These are phyloP conservation scores for Philaethria dido DNA, from an alignment of 2,888 invertebrate genomes.

Conservation along the genomic window DNA sequence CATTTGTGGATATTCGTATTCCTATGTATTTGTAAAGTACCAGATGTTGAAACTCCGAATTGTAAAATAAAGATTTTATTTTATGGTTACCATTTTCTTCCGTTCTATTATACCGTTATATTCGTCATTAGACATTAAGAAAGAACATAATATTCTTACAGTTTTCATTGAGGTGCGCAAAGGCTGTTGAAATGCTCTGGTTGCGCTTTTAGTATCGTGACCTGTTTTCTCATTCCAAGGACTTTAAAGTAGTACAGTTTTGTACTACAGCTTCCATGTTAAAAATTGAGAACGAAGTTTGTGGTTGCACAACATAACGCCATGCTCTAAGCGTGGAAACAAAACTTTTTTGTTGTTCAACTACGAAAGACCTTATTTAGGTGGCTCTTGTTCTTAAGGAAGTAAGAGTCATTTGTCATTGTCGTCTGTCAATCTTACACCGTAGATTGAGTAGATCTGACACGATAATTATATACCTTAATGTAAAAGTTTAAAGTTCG, in stretches of 20 bases:
- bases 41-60: not conserved
- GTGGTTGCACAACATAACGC: conserved; percentile 52
- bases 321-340: conserved; percentile 56
- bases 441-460: conserved; percentile 43
- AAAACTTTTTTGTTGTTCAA: conserved; percentile 48
- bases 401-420: conserved; percentile 65
- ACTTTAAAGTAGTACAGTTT: conserved; percentile 44
- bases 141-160: not conserved
- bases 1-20: conserved; percentile 28
- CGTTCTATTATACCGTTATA: not conserved
- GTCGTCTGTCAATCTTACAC: conserved; percentile 51
- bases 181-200: conserved; percentile 34
- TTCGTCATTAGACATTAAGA: not conserved
- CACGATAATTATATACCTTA: conserved; percentile 50
- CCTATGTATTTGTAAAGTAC: conserved; percentile 17
- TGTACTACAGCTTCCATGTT: conserved; percentile 44
- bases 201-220: conserved; percentile 40
- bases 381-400: conserved; percentile 47
- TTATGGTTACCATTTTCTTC: not conserved
- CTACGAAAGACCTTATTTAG: conserved; percentile 35
- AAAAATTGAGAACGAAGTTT: conserved; percentile 61
- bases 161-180: conserved; percentile 21
- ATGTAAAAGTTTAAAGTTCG: conserved; percentile 37
- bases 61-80: not conserved
- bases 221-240: conserved; percentile 39